Conservation (phyloP, 2,888 invertebrate species). For the Dolichopus griseipennis region DNA sequence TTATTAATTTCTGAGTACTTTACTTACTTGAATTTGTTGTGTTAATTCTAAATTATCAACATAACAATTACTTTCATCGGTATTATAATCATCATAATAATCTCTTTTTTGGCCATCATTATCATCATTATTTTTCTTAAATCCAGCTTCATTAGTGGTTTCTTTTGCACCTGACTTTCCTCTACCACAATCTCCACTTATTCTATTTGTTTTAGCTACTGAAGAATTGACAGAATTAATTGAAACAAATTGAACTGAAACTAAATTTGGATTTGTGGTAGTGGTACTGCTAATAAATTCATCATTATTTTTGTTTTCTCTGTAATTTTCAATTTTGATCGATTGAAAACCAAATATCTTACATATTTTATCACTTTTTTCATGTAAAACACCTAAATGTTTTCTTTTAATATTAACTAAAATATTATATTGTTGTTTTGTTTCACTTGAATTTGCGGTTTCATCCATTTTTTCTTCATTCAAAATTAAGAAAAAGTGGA, state of each 20-base stretch:
- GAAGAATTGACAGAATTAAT: not conserved
- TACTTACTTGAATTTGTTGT: slow-evolving; percentile 1
- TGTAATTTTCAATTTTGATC: not conserved
- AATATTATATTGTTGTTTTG: not conserved
- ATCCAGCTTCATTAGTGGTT: no score
- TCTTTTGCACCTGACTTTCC: no score
- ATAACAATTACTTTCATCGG: no score
- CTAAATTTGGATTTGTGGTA: not conserved
- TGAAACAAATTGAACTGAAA: slow-evolving; percentile 4
- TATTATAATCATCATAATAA: not conserved
- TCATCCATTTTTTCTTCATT: not conserved
- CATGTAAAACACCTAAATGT: slow-evolving; percentile 1
- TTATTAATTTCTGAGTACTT: not conserved
- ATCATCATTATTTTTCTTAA: no score
- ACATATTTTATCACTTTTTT: slow-evolving; percentile 4
- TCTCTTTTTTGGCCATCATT: not conserved
- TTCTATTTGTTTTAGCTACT: no score
- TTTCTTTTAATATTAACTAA: not conserved
- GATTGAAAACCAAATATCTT: slow-evolving; percentile 1
- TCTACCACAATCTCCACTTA: no score
- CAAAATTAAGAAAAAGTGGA: no score
- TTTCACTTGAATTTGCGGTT: not conserved
- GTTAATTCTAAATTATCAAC: not conserved
- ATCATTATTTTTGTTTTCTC: not conserved
- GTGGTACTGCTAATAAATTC: not conserved